Conservation (phyloP, 2,888 invertebrate species). For the Lasius fuliginosus region DNA sequence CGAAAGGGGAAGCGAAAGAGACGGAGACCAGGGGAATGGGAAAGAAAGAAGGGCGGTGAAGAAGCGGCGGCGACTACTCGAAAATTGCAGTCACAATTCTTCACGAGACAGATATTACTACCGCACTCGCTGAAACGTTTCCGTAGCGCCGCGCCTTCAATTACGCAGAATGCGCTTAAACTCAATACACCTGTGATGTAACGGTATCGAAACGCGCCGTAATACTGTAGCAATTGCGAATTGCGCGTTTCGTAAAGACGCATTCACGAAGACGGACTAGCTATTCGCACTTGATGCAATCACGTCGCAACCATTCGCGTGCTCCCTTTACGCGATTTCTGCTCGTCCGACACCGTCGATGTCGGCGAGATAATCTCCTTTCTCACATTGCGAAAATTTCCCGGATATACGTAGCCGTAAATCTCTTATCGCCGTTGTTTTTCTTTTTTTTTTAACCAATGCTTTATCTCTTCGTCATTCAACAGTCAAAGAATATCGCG, state of each 20-base stretch:
- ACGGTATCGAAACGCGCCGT: not conserved
- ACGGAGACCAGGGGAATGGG: not conserved
- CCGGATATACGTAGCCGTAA: conserved; percentile 55
- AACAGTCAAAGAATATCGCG: conserved; percentile 45
- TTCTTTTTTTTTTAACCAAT: conserved; percentile 38
- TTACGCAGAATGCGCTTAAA: conserved; percentile 82
- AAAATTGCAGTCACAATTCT: conserved; percentile 83
- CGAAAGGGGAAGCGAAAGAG: conserved; percentile 42
- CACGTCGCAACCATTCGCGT: not conserved
- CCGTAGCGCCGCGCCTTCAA: conserved; percentile 77
- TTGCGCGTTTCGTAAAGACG: not conserved
- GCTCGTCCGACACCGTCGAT: conserved; percentile 39
- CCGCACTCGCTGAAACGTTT: conserved; percentile 74
- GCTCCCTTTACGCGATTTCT: conserved; percentile 5
- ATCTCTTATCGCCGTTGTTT: conserved; percentile 63
- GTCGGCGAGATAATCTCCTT: conserved; percentile 61
- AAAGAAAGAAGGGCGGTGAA: not conserved
- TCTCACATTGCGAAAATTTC: conserved; percentile 61
- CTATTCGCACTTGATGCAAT: not conserved
- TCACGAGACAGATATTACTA: conserved; percentile 82
- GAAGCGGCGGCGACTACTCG: conserved; percentile 68
- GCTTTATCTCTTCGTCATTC: conserved; percentile 63
- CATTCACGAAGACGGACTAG: not conserved
- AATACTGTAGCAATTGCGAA: not conserved
- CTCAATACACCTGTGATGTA: conserved; percentile 73